Base-by-base conservation (phyloP, 2,888 invertebrate genomes). In the Dynastes maya region DNA sequence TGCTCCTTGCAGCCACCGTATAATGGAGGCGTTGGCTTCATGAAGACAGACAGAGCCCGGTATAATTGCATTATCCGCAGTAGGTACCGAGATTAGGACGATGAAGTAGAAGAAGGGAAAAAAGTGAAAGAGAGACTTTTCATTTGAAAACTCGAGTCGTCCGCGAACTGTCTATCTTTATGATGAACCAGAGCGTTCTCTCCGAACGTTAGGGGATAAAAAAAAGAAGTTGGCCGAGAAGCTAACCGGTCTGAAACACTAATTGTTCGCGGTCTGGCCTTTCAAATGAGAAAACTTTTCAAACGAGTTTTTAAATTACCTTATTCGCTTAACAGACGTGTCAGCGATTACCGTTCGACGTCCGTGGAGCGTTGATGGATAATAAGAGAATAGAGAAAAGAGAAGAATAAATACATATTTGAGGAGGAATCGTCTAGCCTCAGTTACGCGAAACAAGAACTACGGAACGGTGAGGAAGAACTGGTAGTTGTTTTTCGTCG, bases 251-350 rank as follows among this genome's bases (percentile, higher is more conserved):
- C 45, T 74, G 61, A 61, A 61, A 61, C 72, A 74, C 72, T 74
- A 74, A 74, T 74, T 74, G 72, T 74, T 61, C 72, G 61, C 61
- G 72, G 72, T 63, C 72, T 74, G 58, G 22, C 61, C 72, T 74
- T 61, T 74, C 72, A 61, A 61, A 74, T 74, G 72, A 61, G 72
- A 74, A 74, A 74, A 74, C 61, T 74, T 74, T 61, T 16, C 61
- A 55, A 61, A 61, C 61, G 72, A 74, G 72, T 74, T 74, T 74
- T 74, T 74, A 74, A 74, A 74, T 74, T 74, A 61, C 61, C 72
- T 74, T 74, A 45, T 61, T 61, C 72, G 72, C 61, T 74, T 61
- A 74, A 74, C 72, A 45, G 45, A 40, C 72, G 40, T 63, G 72
- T 74, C 63, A 29, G 72, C 61, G 58, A 74, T 74, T 74, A 74